A percentile compares a stretch with the other conserved stretches of the same genome.
Conservation (phyloP, 2,113 vertebrate species). For the Bos taurus region DNA sequence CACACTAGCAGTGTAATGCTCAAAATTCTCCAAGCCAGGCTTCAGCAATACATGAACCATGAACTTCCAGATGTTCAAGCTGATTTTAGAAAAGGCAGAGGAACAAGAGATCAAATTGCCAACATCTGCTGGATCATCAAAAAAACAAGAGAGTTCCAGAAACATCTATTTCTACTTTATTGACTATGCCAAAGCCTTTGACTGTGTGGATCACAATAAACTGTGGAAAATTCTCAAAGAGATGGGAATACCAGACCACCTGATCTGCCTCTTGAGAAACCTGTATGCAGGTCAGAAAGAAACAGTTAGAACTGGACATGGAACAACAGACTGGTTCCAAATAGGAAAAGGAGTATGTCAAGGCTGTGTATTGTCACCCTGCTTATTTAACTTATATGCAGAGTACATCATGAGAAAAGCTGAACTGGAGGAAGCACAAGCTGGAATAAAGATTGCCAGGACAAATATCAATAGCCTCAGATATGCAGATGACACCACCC, state of each 20-base stretch:
- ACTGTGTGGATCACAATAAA: too few relatives aligned
- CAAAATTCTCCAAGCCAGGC: not conserved
- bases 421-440: not conserved
- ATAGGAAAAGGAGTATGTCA: rapidly evolving
- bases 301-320: not conserved
- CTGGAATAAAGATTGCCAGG: rapidly evolving
- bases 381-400: not conserved
- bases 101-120: not conserved
- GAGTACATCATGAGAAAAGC: not conserved
- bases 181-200: too few relatives aligned
- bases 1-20: not conserved
- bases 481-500: not conserved
- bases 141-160: not conserved
- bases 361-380: not conserved
- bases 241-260: too few relatives aligned
- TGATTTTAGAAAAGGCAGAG: not conserved
- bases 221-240: too few relatives aligned
- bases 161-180: not conserved
- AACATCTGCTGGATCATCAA: rapidly evolving
- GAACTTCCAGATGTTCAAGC: not conserved
- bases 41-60: not conserved
- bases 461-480: not conserved
- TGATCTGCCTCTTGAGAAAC: too few relatives aligned
- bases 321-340: not conserved
- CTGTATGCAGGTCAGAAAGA: not conserved